phyloP scores from a whole-genome alignment of 2,888 invertebrate species.

The Pseudococcus jackbeardsleyi region DNA sequence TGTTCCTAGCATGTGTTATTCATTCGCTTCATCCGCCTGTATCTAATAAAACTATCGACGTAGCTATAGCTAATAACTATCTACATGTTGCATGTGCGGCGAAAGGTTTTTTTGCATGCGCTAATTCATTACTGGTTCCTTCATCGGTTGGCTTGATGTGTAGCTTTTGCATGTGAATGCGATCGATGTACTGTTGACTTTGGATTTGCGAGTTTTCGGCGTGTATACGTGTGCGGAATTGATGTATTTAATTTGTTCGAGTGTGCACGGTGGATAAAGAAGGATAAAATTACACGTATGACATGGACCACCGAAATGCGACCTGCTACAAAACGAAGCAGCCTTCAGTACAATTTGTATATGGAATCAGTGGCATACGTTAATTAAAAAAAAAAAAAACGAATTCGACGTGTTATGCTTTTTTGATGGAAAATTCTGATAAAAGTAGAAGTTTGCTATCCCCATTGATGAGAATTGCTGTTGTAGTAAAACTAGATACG shows the following conservation, averaged over 20 bases:
- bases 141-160: neutral
- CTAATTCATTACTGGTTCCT: neutral
- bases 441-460: conserved; percentile 12
- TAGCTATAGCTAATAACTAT: neutral
- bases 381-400: neutral
- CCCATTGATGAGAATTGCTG: neutral
- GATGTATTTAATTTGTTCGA: conserved; percentile 13
- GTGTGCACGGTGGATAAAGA: conserved; percentile 30
- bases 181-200: conserved; percentile 16
- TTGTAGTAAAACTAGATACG: conserved; percentile 33
- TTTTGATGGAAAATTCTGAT: conserved; percentile 16
- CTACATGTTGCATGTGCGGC: neutral
- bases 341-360: neutral
- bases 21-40: neutral
- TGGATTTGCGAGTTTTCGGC: conserved; percentile 16
- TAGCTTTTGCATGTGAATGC: conserved; percentile 33
- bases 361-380: neutral
- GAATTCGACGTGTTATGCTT: neutral
- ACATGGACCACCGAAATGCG: neutral
- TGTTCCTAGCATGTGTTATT: neutral
- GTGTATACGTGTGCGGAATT: conserved; percentile 19
- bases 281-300: conserved; percentile 20
- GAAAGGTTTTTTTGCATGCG: neutral
- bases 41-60: neutral
- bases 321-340: neutral